Evolutionary conservation across 2,113 vertebrate genomes (phyloP).

Genomic region (Hemicordylus capensis): DNA sequence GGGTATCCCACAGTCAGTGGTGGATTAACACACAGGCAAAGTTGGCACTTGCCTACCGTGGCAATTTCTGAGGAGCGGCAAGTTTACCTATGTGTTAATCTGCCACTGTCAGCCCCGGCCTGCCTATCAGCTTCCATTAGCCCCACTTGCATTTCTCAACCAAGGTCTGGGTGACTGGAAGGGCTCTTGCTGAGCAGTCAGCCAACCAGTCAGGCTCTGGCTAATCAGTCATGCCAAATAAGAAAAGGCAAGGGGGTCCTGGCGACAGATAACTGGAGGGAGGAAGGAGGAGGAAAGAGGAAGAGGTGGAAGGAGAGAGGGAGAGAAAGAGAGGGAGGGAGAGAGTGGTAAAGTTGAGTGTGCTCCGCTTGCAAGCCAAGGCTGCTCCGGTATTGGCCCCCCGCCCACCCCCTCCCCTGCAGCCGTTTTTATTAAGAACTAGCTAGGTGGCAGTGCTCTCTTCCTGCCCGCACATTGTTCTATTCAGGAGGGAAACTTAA

Average conservation of each 20-base stretch:
- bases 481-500: conserved; percentile 72
- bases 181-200: conserved; percentile 75
- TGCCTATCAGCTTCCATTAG: conserved; percentile 77
- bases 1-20: too few relatives aligned
- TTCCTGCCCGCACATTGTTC: conserved; percentile 66
- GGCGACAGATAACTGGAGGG: neutral
- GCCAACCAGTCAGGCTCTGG: conserved; percentile 83
- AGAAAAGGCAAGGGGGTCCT: conserved; percentile 64
- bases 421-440: conserved; percentile 33
- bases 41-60: too few relatives aligned
- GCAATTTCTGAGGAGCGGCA: too few relatives aligned
- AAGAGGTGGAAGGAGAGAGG: conserved; percentile 54
- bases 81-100: too few relatives aligned
- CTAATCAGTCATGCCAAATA: conserved; percentile 79
- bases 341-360: neutral
- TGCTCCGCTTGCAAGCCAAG: conserved; percentile 29
- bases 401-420: neutral
- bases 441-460: conserved; percentile 60
- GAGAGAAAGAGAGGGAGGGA: conserved; percentile 38
- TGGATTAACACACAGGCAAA: too few relatives aligned
- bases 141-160: conserved; percentile 71
- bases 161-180: conserved; percentile 57
- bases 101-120: too few relatives aligned
- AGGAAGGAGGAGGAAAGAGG: conserved; percentile 9
- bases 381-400: neutral